Evolutionary conservation across 2,113 vertebrate genomes (phyloP).

Genomic region (Lota lota): DNA sequence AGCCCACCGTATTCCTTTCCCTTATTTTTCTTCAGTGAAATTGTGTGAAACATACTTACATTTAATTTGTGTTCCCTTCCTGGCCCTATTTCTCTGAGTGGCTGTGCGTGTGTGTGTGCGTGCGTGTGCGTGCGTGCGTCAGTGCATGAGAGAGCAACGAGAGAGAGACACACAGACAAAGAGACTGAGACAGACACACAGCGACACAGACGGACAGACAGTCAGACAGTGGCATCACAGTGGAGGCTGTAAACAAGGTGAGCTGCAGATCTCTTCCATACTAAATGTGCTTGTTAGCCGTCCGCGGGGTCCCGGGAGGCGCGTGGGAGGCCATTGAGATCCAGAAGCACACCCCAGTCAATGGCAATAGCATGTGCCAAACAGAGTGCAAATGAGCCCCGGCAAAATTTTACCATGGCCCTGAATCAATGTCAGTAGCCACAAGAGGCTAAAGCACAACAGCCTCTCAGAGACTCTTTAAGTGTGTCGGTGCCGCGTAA

Average conservation of each 20-base stretch:
- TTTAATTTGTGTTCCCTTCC: conserved; percentile 4
- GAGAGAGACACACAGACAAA: too few species aligned
- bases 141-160: not conserved
- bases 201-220: too few species aligned
- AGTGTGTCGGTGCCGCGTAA: conserved; percentile 15
- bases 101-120: conserved; percentile 13
- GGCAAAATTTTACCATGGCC: conserved; percentile 57
- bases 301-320: conserved; percentile 54
- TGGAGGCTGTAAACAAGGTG: conserved; percentile 48
- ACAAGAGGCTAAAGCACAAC: conserved; percentile 46
- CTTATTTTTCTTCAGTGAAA: too few species aligned
- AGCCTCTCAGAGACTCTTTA: conserved; percentile 13
- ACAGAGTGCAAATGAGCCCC: conserved; percentile 70
- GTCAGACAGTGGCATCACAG: too few species aligned
- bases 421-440: conserved; percentile 58
- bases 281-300: conserved; percentile 70
- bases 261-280: conserved; percentile 57
- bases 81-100: too few species aligned
- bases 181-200: too few species aligned
- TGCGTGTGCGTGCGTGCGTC: conserved; percentile 17
- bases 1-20: too few species aligned
- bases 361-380: conserved; percentile 68
- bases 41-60: conserved; percentile 38
- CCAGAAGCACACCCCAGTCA: conserved; percentile 66
- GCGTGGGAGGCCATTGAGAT: conserved; percentile 56